These are phyloP conservation scores for Neogobius melanostomus DNA, from an alignment of 2,113 vertebrate species.

Conservation along the genomic window DNA sequence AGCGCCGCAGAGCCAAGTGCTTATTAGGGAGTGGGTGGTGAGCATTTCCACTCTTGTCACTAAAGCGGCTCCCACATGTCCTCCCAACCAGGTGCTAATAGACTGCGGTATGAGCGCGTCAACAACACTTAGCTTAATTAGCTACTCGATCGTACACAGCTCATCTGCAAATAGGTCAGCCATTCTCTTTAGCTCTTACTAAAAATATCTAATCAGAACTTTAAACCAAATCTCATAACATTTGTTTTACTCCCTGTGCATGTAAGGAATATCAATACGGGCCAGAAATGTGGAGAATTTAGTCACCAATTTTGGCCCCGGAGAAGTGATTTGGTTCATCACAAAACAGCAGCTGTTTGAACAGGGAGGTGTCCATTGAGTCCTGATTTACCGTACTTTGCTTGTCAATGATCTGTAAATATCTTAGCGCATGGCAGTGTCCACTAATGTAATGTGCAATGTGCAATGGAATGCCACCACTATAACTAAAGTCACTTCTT, in stretches of 20 bases:
- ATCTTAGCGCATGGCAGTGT: background rate
- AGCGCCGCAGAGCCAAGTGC: constrained; percentile 14
- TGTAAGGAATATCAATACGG: no score
- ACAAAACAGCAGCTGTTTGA: no score
- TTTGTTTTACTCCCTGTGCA: no score
- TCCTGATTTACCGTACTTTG: no score
- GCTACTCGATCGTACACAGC: constrained; percentile 11
- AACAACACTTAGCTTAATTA: constrained; percentile 19
- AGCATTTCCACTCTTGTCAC: constrained; percentile 47
- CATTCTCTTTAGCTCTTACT: background rate
- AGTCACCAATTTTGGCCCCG: no score
- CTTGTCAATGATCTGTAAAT: background rate
- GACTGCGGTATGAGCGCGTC: constrained; percentile 21
- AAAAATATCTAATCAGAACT: no score
- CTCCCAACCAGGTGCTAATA: constrained; percentile 45
- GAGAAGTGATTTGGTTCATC: no score
- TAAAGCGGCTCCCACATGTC: constrained; percentile 33
- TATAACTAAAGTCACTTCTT: background rate
- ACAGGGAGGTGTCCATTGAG: no score
- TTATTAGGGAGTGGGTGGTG: constrained; percentile 58
- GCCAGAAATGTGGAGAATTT: no score
- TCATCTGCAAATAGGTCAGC: background rate
- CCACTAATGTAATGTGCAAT: background rate
- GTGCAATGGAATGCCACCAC: background rate
- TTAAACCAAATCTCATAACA: no score